These are phyloP conservation scores for Rhamphomyia laevipes DNA, from an alignment of 2,888 invertebrate genomes.

Conservation along the genomic window DNA sequence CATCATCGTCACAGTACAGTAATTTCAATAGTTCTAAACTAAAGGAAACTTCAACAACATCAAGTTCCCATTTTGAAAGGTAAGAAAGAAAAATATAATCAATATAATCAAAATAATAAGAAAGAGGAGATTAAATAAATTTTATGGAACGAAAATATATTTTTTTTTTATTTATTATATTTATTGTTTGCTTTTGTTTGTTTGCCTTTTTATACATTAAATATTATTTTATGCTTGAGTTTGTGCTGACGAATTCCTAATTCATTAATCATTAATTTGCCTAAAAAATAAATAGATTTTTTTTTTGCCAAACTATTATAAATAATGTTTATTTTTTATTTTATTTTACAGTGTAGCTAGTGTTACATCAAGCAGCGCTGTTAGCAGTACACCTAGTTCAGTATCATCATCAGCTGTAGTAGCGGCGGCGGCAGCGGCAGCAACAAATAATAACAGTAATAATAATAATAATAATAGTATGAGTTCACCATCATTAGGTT, in stretches of 20 bases:
- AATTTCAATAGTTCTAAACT: conserved; percentile 38
- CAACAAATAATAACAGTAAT: conserved; percentile 6
- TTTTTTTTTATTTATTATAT: too few species aligned
- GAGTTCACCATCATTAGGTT: conserved; percentile 28
- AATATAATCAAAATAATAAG: too few species aligned
- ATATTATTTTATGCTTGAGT: too few species aligned
- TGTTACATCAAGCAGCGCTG: conserved; percentile 32
- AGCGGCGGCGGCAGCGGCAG: conserved; percentile 10
- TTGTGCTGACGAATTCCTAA: too few species aligned
- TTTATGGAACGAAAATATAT: too few species aligned
- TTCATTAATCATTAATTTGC: too few species aligned
- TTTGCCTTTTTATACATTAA: too few species aligned
- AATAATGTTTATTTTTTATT: not conserved
- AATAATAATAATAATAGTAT: conserved; percentile 20
- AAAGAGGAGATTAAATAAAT: too few species aligned
- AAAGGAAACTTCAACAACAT: conserved; percentile 34
- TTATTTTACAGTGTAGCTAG: conserved; percentile 20
- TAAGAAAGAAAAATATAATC: conserved; percentile 20
- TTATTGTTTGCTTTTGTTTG: too few species aligned
- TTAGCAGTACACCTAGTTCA: conserved; percentile 30
- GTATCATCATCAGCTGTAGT: conserved; percentile 27
- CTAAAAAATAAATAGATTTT: too few species aligned
- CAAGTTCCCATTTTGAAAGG: conserved; percentile 37
- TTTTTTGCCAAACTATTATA: too few species aligned
- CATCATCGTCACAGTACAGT: conserved; percentile 37